Percentiles rank a stretch among this genome's conserved stretches.
Evolutionary conservation across 2,113 vertebrate species (phyloP).

Genomic region (Xenopus borealis): DNA sequence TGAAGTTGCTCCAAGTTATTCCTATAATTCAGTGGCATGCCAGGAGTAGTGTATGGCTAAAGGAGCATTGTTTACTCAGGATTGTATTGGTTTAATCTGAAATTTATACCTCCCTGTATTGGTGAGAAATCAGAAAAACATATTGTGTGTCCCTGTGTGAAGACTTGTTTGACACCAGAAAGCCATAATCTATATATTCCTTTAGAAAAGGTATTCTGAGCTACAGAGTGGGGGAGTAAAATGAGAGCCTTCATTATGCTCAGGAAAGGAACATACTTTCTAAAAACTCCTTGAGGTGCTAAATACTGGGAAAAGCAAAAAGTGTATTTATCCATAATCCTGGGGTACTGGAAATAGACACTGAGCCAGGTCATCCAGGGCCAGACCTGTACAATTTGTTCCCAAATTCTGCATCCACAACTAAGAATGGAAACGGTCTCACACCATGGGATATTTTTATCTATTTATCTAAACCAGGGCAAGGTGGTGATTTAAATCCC

Average conservation of each 20-base stretch:
- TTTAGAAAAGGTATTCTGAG: conserved; percentile 19
- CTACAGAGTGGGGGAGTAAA: conserved; percentile 11
- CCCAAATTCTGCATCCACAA: conserved; percentile 6
- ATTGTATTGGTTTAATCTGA: too few relatives aligned
- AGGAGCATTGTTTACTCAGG: too few relatives aligned
- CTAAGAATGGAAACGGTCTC: conserved; percentile 4
- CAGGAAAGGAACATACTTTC: conserved; percentile 31
- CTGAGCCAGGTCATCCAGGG: conserved; percentile 34
- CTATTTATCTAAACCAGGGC: neutral
- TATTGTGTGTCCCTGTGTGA: too few relatives aligned
- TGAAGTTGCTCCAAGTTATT: too few relatives aligned
- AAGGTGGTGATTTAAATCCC: neutral
- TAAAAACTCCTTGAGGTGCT: conserved; percentile 25
- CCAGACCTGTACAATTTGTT: conserved; percentile 15
- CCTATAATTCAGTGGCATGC: too few relatives aligned
- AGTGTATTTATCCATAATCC: conserved; percentile 33
- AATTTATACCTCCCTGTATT: too few relatives aligned
- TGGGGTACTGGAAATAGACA: conserved; percentile 33
- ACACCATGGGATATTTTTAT: neutral
- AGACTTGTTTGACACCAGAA: too few relatives aligned
- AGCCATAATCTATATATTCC: neutral
- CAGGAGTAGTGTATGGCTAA: too few relatives aligned
- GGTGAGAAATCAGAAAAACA: too few relatives aligned
- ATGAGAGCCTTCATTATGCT: conserved; percentile 24
- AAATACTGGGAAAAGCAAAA: conserved; percentile 31